These are phyloP conservation scores for Drosophila mauritiana DNA, from an alignment of 1,140 invertebrate species.

Conservation along the genomic window DNA sequence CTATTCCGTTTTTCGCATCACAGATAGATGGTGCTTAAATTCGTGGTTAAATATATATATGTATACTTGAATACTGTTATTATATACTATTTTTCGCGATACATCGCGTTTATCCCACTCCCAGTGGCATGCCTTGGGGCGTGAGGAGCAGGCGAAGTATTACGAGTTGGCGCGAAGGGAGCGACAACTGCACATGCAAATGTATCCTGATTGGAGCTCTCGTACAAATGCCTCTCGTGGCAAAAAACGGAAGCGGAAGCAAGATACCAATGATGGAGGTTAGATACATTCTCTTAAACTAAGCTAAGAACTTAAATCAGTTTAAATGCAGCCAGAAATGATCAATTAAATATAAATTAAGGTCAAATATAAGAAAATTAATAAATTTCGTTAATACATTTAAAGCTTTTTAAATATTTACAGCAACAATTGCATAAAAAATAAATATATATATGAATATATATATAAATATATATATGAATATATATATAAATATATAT, in stretches of 20 bases:
- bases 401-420: not conserved
- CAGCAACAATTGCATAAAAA: no score
- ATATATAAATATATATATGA: no score
- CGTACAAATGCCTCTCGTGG: conserved; percentile 98
- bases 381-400: conserved; percentile 5
- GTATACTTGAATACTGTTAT: conserved; percentile 33
- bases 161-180: conserved; percentile 99
- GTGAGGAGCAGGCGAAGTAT: conserved; percentile 99
- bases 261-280: conserved; percentile 98
- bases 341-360: conserved; percentile 10
- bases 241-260: conserved; percentile 99
- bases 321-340: conserved; percentile 26
- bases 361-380: conserved; percentile 15
- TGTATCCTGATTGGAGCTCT: conserved; percentile 99
- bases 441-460: no score
- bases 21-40: not conserved
- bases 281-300: conserved; percentile 71
- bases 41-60: not conserved
- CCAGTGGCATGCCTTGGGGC: conserved; percentile 99
- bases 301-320: conserved; percentile 50
- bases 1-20: not conserved
- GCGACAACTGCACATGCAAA: conserved; percentile 99
- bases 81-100: conserved; percentile 52
- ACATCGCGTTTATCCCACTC: conserved; percentile 40
- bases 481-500: no score